Evolutionary conservation across 2,113 vertebrate species (phyloP).

Genomic region (Psilopogon haemacephalus): DNA sequence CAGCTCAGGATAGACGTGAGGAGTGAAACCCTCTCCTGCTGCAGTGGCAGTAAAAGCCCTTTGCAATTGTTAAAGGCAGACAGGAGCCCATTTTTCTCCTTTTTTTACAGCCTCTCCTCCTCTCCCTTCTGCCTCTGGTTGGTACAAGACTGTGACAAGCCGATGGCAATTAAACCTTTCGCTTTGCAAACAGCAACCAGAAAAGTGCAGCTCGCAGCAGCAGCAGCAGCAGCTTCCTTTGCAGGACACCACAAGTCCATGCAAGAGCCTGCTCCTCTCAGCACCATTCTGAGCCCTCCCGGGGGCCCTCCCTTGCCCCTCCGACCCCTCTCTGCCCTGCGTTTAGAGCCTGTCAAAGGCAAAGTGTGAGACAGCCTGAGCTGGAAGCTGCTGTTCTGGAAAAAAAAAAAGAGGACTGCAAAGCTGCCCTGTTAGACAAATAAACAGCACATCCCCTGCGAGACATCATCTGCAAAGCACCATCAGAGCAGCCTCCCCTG

Average conservation of each 20-base stretch:
- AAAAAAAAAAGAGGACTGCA: slow-evolving; percentile 18
- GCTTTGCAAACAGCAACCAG: not conserved
- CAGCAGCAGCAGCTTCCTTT: not conserved
- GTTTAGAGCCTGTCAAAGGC: slow-evolving; percentile 42
- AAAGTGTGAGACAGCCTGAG: not conserved
- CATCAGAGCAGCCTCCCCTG: not conserved
- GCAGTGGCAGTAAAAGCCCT: not conserved
- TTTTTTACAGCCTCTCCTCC: slow-evolving; percentile 16
- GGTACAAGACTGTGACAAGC: not conserved
- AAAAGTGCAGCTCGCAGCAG: slow-evolving; percentile 32
- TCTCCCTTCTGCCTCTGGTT: not conserved
- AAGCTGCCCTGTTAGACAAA: slow-evolving; percentile 49
- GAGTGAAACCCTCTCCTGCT: not conserved
- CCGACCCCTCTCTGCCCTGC: slow-evolving; percentile 15
- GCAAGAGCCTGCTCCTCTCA: not conserved
- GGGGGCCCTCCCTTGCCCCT: not conserved
- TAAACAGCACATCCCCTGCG: slow-evolving; percentile 25
- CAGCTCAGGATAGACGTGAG: not conserved
- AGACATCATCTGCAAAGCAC: slow-evolving; percentile 37
- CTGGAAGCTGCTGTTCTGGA: slow-evolving; percentile 29
- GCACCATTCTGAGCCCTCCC: not conserved
- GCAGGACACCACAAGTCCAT: not conserved
- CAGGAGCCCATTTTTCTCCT: not conserved
- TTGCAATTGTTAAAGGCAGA: not conserved
- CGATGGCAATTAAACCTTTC: slow-evolving; percentile 11